Percentiles rank a stretch among this genome's conserved stretches.
Conservation (phyloP, 2,888 invertebrate species). For the Phytoseiulus persimilis region DNA sequence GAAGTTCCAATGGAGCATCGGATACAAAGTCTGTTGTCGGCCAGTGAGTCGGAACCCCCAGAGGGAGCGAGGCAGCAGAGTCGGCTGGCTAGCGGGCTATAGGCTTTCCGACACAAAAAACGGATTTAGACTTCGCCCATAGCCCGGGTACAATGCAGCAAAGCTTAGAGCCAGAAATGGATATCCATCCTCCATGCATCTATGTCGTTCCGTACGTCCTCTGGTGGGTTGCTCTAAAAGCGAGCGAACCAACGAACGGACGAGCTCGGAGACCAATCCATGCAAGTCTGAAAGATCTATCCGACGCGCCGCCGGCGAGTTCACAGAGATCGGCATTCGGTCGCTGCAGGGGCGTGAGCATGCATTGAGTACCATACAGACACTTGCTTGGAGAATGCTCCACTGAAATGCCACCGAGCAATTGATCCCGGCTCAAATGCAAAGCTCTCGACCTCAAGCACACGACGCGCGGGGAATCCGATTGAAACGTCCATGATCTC, state of each 20-base stretch:
- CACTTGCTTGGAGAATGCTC: neutral
- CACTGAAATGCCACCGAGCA: neutral
- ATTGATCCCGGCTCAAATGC: neutral
- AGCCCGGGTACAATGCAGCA: neutral
- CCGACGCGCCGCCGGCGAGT: neutral
- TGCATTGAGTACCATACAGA: neutral
- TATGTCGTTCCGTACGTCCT: neutral
- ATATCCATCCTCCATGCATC: neutral
- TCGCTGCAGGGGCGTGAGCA: neutral
- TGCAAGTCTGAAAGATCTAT: neutral
- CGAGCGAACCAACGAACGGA: no score
- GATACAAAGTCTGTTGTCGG: neutral
- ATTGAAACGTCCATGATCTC: neutral
- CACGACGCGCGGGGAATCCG: neutral
- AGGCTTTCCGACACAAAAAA: slow-evolving; percentile 5
- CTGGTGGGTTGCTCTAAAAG: neutral
- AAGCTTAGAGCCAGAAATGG: neutral
- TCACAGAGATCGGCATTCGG: neutral
- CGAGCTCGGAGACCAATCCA: no score
- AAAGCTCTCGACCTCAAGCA: neutral
- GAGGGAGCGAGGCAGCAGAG: neutral
- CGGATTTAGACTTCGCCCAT: slow-evolving; percentile 5
- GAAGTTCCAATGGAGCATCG: slow-evolving; percentile 5
- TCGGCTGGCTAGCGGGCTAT: neutral
- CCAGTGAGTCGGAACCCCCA: neutral